phyloP scores from a whole-genome alignment of 2,888 invertebrate genomes.

The Danaus chrysippus region DNA sequence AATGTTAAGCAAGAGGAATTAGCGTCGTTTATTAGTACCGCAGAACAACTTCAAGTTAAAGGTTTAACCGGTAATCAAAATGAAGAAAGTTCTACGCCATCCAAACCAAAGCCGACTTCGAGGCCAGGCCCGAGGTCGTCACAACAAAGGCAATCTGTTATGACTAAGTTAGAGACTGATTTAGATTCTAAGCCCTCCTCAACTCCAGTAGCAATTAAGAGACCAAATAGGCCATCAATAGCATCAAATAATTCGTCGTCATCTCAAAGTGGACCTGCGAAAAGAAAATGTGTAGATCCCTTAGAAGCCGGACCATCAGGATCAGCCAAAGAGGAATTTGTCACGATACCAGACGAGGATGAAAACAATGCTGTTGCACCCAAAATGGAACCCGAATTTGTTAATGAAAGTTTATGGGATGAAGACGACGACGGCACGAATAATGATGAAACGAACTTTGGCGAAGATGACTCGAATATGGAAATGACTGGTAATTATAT shows the following conservation, averaged over 20 bases:
- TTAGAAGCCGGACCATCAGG: slow-evolving; percentile 81
- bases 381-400: slow-evolving; percentile 83
- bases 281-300: slow-evolving; percentile 80
- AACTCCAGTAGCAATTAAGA: slow-evolving; percentile 80
- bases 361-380: slow-evolving; percentile 80
- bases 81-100: slow-evolving; percentile 78
- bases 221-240: slow-evolving; percentile 82
- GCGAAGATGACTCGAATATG: slow-evolving; percentile 83
- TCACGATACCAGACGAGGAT: slow-evolving; percentile 75
- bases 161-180: slow-evolving; percentile 81
- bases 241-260: slow-evolving; percentile 79
- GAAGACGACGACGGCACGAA: slow-evolving; percentile 81
- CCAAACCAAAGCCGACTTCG: slow-evolving; percentile 78
- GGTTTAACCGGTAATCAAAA: slow-evolving; percentile 83
- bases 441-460: slow-evolving; percentile 81
- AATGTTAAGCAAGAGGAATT: slow-evolving; percentile 86
- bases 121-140: slow-evolving; percentile 82
- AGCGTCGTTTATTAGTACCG: slow-evolving; percentile 85
- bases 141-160: slow-evolving; percentile 80
- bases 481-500: slow-evolving; percentile 76
- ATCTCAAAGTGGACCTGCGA: slow-evolving; percentile 79
- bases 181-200: slow-evolving; percentile 82
- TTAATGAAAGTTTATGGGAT: slow-evolving; percentile 80
- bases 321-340: slow-evolving; percentile 75
- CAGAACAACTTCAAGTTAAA: slow-evolving; percentile 85